Base-by-base conservation (phyloP, 2,888 invertebrate genomes). In the Eupelmus urozonus region DNA sequence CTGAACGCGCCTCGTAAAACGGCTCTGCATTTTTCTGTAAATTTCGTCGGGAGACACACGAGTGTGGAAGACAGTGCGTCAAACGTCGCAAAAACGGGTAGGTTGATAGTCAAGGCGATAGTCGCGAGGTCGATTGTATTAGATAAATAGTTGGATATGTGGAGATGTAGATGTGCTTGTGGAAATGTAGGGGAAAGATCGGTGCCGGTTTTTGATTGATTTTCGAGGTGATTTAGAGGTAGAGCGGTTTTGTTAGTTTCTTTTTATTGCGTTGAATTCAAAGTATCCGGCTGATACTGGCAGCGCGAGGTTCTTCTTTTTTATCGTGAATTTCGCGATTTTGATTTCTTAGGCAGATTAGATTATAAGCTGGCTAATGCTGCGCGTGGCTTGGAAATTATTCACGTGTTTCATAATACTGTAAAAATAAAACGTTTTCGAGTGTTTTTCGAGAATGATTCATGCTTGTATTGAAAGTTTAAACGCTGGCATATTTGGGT, bases 341-440 rank as follows among this genome's bases (percentile, higher is more conserved):
- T 23, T 45, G 45, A 45, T 45, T 63, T 16, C 25, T 23, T 25
- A 11, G 3, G 20, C 42, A 20, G 63, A 63, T 63, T 45, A 63
- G 45, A 63, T 63, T 63, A n/a, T 40, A 63, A 63, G 34, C 16
- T n/a, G 40, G 59, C n/a, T n/a, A n/a, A n/a, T n/a, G n/a, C n/a
- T n/a, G n/a, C n/a, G 20, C 2, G 16, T 9, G 16, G 9, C 45
- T 45, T 45, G 16, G 2, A n/a, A 45, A 45, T 45, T 45, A 45
- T 45, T 45, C 45, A 53, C 53, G 53, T 13, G 53, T 53, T 53
- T 53, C 53, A 20, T 53, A 53, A 53, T 7, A 53, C 16, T 49
- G 13, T 16, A 45, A 7, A 16, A 45, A 16, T 16, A 45, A 45
- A 45, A 45, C 45, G 13, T 16, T 7, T 13, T 45, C 16, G 16